Conservation (phyloP, 1,140 invertebrate genomes). For the Formica exsecta region DNA sequence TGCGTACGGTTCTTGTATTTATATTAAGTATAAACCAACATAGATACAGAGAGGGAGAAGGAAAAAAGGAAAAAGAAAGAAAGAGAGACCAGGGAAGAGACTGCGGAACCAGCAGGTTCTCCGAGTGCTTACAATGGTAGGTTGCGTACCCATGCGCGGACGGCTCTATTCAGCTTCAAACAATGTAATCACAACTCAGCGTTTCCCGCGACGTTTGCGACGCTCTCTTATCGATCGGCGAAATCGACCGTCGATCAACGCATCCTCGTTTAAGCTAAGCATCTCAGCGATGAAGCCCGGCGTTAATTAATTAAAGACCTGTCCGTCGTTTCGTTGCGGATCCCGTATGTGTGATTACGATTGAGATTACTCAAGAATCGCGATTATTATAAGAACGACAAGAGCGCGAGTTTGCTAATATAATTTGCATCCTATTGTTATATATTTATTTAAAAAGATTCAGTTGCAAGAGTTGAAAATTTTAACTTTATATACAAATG, state of each 20-base stretch:
- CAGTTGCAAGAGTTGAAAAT: neutral
- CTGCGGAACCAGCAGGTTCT: slow-evolving; percentile 58
- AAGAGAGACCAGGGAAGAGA: neutral
- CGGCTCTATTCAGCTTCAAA: slow-evolving; percentile 81
- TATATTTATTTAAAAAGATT: neutral
- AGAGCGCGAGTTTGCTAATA: neutral
- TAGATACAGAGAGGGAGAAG: neutral
- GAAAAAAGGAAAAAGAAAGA: neutral
- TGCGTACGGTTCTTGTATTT: slow-evolving; percentile 80
- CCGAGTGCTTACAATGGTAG: slow-evolving; percentile 73
- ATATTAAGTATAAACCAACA: slow-evolving; percentile 79
- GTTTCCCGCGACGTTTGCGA: slow-evolving; percentile 74
- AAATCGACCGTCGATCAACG: slow-evolving; percentile 77
- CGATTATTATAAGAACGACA: neutral
- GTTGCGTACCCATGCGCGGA: slow-evolving; percentile 77
- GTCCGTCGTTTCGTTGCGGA: slow-evolving; percentile 39
- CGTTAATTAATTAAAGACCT: slow-evolving; percentile 76
- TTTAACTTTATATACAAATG: neutral
- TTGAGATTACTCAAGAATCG: slow-evolving; percentile 11
- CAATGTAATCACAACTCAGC: slow-evolving; percentile 84
- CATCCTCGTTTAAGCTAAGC: slow-evolving; percentile 65
- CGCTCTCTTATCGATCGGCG: slow-evolving; percentile 72
- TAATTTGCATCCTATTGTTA: neutral
- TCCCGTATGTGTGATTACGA: neutral
- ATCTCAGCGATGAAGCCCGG: slow-evolving; percentile 62